Conservation (phyloP, 2,797 vertebrate species). For the Hirundo rustica region DNA sequence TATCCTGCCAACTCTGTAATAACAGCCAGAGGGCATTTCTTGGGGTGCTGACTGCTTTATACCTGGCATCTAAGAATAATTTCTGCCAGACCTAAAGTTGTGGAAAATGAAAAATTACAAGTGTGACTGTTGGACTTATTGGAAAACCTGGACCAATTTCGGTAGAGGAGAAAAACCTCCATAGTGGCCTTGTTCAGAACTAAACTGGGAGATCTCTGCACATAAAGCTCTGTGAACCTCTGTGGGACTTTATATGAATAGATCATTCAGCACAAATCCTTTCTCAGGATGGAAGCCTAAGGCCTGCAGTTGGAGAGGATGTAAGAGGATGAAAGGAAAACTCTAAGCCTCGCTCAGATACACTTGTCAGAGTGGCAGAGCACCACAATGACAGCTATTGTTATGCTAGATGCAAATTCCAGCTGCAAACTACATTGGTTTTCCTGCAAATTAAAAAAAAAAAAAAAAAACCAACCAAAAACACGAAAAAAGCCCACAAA, state of each 20-base stretch:
- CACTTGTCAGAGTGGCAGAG: not conserved
- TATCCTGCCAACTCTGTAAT: not conserved
- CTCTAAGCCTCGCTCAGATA: not conserved
- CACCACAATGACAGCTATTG: not conserved
- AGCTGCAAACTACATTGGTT: not conserved
- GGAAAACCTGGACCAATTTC: not conserved
- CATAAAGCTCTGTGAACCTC: not conserved
- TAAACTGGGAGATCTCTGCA: not conserved
- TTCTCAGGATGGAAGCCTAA: not conserved
- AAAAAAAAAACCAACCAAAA: not conserved
- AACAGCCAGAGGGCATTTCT: not conserved
- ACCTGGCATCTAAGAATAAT: not conserved
- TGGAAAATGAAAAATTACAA: not conserved
- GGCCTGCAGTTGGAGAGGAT: not conserved
- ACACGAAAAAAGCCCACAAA: not conserved
- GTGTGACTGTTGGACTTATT: not conserved
- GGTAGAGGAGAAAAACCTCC: not conserved
- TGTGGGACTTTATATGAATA: not conserved
- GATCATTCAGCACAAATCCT: not conserved
- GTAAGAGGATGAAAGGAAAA: not conserved
- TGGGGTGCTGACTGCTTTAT: not conserved
- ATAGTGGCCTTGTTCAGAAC: not conserved
- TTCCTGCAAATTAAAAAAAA: not conserved
- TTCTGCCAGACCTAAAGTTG: not conserved
- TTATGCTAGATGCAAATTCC: not conserved